A percentile compares a stretch with the other conserved stretches of the same genome.
Conservation (phyloP, 1,140 invertebrate genomes). For the honey bee (Apis mellifera) region Amel_HAv3.1 CM009935.2:4491501-4492000, state of each 20-base stretch:
- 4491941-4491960: too few species aligned
- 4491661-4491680: background rate
- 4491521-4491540: background rate
- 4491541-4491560: background rate
- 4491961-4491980: too few species aligned
- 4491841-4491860: too few species aligned
- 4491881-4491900: too few species aligned
- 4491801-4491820: background rate
- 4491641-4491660: background rate
- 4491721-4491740: background rate
- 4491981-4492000: too few species aligned
- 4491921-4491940: too few species aligned
- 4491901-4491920: too few species aligned
- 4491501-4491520: conserved; percentile 11
- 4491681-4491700: background rate
- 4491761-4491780: background rate
- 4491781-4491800: background rate
- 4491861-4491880: too few species aligned
- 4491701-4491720: background rate
- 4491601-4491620: conserved; percentile 5
- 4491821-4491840: too few species aligned
- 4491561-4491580: background rate
- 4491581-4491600: conserved; percentile 31
- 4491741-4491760: background rate
- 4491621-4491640: conserved; percentile 9